Conservation (phyloP, 2,113 vertebrate species). For the Spea bombifrons region DNA sequence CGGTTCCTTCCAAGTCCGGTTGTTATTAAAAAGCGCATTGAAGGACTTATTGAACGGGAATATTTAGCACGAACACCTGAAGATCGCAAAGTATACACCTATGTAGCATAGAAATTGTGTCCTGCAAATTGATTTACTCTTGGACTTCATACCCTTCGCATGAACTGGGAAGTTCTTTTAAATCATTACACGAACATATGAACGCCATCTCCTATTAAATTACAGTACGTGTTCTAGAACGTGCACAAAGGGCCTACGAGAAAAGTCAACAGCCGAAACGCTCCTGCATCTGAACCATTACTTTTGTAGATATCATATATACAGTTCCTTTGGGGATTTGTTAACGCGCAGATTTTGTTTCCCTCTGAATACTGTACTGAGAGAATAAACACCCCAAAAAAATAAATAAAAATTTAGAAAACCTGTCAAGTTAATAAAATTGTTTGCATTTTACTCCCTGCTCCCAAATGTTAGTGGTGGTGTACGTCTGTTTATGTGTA, state of each 20-base stretch:
- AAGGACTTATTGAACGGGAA: constrained; percentile 99
- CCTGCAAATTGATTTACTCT: constrained; percentile 73
- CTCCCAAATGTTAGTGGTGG: constrained; percentile 86
- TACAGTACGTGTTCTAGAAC: constrained; percentile 86
- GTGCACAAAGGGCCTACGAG: constrained; percentile 85
- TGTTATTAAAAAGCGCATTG: constrained; percentile 98
- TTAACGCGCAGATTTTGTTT: constrained; percentile 86
- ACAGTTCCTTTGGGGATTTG: constrained; percentile 92
- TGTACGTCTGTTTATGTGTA: constrained; percentile 83
- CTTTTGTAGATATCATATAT: constrained; percentile 90
- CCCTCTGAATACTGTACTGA: constrained; percentile 94
- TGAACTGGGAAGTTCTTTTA: constrained; percentile 95
- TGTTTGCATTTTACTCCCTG: constrained; percentile 74
- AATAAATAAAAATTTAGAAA: constrained; percentile 79
- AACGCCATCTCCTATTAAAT: constrained; percentile 80
- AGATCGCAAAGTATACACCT: constrained; percentile 98
- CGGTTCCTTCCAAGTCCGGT: constrained; percentile 96
- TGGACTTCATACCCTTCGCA: constrained; percentile 84
- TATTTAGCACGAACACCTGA: constrained; percentile 97
- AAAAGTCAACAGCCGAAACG: constrained; percentile 84
- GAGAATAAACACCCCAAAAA: constrained; percentile 63
- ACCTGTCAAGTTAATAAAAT: constrained; percentile 75
- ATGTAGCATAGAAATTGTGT: constrained; percentile 86
- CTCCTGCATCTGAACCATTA: constrained; percentile 89
- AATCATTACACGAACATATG: constrained; percentile 76